These are phyloP conservation scores for Cepaea hortensis DNA, from an alignment of 2,888 invertebrate genomes.

Conservation along the genomic window DNA sequence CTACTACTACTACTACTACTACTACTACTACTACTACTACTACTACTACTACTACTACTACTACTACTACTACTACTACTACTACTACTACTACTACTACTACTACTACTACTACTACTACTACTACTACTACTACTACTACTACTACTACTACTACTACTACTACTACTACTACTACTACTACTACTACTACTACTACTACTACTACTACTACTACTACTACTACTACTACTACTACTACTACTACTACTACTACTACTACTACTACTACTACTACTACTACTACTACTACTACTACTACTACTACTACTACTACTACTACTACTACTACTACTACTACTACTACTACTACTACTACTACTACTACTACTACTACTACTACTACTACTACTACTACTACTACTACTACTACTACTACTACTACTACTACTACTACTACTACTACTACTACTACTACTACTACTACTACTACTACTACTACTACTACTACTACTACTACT, in stretches of 20 bases:
- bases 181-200: background rate
- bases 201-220: background rate
- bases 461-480: too few species aligned
- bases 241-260: background rate
- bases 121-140: background rate
- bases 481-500: too few species aligned
- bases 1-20: background rate
- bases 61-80: background rate
- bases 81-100: background rate
- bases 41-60: background rate
- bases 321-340: background rate
- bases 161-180: background rate
- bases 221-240: background rate
- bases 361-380: background rate
- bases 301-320: conserved; percentile 3
- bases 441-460: too few species aligned
- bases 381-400: too few species aligned
- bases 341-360: background rate
- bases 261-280: background rate
- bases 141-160: background rate
- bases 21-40: background rate
- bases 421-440: too few species aligned
- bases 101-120: background rate
- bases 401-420: too few species aligned
- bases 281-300: conserved; percentile 7